A percentile compares a stretch with the other conserved stretches of the same genome.
phyloP scores from a whole-genome alignment of 1,140 invertebrate species.

The Homalodisca vitripennis region DNA sequence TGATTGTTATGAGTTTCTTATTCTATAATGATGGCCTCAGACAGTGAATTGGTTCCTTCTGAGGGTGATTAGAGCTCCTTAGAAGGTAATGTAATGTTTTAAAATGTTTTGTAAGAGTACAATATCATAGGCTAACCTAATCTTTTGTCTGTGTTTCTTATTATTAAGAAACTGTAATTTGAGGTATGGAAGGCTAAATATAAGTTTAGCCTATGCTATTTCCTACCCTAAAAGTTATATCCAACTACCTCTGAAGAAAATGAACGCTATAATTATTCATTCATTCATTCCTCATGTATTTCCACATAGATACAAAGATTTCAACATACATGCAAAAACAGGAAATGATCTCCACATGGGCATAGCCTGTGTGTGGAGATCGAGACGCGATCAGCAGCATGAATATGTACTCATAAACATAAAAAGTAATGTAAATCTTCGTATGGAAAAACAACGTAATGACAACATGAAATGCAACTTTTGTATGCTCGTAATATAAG shows the following conservation, averaged over 20 bases:
- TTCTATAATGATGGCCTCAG: constrained; percentile 2
- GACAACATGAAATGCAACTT: too few species aligned
- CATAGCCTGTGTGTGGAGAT: too few species aligned
- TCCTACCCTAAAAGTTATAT: not conserved
- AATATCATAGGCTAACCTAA: not conserved
- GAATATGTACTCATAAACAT: too few species aligned
- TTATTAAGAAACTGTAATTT: not conserved
- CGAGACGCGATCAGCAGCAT: too few species aligned
- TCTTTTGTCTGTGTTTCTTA: not conserved
- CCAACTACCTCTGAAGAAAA: not conserved
- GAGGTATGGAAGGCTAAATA: too few species aligned
- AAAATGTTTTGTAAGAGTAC: not conserved
- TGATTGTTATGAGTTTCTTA: constrained; percentile 6
- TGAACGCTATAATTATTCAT: not conserved
- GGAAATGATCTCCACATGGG: too few species aligned
- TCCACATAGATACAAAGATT: too few species aligned
- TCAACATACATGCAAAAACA: too few species aligned
- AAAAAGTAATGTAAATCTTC: too few species aligned
- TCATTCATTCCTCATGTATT: too few species aligned
- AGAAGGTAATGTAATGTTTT: not conserved
- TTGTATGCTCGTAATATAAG: too few species aligned
- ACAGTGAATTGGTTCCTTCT: constrained; percentile 20
- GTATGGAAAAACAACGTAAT: too few species aligned
- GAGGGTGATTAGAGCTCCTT: not conserved
- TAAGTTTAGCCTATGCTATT: not conserved